phyloP scores from a whole-genome alignment of 2,113 vertebrate genomes.

The Rutilus rutilus region DNA sequence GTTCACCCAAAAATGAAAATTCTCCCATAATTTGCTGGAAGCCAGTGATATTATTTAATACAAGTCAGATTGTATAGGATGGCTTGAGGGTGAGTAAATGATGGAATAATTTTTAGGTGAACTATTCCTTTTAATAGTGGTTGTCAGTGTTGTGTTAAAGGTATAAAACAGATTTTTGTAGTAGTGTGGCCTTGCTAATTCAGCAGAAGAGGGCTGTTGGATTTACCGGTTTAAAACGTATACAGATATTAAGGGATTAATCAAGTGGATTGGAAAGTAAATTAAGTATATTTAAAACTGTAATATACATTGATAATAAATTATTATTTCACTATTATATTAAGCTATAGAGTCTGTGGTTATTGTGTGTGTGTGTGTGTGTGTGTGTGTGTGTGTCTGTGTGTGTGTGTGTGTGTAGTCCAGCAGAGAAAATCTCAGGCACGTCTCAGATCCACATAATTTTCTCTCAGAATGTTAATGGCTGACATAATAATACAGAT shows the following conservation, averaged over 20 bases:
- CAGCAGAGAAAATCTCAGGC: not conserved
- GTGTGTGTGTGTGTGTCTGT: not conserved
- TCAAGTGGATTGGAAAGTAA: not conserved
- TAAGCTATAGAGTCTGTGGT: not conserved
- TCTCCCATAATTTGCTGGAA: too few relatives aligned
- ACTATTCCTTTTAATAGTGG: too few relatives aligned
- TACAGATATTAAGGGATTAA: not conserved
- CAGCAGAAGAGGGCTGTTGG: too few relatives aligned
- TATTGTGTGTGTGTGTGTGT: not conserved
- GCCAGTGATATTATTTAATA: too few relatives aligned
- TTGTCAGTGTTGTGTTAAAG: too few relatives aligned
- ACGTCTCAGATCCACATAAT: conserved; percentile 19
- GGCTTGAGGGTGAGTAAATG: too few relatives aligned
- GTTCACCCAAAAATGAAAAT: too few relatives aligned
- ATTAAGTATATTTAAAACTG: not conserved
- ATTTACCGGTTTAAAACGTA: too few relatives aligned
- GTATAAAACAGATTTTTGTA: too few relatives aligned
- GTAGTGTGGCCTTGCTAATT: too few relatives aligned
- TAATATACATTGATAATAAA: not conserved
- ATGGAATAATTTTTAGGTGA: too few relatives aligned
- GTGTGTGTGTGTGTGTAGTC: not conserved
- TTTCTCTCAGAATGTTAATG: conserved; percentile 51
- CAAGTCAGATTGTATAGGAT: too few relatives aligned
- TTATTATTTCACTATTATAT: not conserved
- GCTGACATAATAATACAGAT: conserved; percentile 46